These are phyloP conservation scores for Cotesia vestalis DNA, from an alignment of 1,140 invertebrate genomes.

Conservation along the genomic window DNA sequence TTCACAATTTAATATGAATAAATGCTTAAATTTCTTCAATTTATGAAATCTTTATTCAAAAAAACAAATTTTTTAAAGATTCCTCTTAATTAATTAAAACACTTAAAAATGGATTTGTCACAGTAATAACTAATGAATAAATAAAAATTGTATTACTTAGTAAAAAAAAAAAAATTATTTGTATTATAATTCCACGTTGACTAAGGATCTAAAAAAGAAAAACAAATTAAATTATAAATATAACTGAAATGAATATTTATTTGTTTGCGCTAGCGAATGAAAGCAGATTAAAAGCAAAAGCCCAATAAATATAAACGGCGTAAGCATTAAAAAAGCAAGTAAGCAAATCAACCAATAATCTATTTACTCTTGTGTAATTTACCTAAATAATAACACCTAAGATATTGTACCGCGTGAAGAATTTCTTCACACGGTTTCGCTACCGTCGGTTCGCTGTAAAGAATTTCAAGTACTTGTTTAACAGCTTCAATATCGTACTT, in stretches of 20 bases:
- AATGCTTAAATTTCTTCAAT: no score
- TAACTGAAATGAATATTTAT: conserved; percentile 12
- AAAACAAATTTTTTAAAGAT: no score
- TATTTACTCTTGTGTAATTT: conserved; percentile 39
- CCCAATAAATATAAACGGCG: conserved; percentile 1
- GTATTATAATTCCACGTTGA: no score
- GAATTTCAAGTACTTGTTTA: conserved; percentile 53
- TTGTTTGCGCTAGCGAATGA: conserved; percentile 19
- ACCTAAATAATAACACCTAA: conserved; percentile 54
- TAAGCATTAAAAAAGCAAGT: conserved; percentile 21
- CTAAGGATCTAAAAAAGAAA: no score
- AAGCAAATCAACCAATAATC: neutral
- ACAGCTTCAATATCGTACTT: conserved; percentile 62
- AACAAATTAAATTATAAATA: neutral
- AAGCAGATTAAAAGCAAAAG: conserved; percentile 26
- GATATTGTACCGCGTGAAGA: conserved; percentile 60
- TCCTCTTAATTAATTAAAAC: no score
- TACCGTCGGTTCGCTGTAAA: conserved; percentile 47
- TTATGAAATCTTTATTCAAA: no score
- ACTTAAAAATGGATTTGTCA: no score
- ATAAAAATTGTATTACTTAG: no score
- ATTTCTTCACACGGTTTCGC: conserved; percentile 63
- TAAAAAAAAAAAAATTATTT: no score
- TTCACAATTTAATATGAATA: no score
- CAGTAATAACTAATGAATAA: no score